Conservation (phyloP, 2,888 invertebrate genomes). For the Amphimallon solstitiale region DNA sequence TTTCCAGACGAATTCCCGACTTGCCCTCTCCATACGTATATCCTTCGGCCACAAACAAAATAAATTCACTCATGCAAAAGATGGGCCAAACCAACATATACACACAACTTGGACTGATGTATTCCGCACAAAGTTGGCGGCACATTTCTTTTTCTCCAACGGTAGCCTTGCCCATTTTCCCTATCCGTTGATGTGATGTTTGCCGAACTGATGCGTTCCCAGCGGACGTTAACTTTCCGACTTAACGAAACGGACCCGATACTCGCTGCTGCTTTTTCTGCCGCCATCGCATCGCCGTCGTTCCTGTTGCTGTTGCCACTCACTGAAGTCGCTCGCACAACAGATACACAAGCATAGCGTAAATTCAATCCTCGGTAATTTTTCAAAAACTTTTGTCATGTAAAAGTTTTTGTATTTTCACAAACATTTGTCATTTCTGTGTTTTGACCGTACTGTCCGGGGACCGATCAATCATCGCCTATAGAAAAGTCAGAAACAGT, state of each 20-base stretch:
- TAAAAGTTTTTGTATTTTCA: conserved; percentile 58
- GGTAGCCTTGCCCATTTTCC: conserved; percentile 53
- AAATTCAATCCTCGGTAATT: conserved; percentile 61
- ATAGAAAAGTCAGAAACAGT: conserved; percentile 42
- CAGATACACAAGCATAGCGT: conserved; percentile 45
- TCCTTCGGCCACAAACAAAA: conserved; percentile 57
- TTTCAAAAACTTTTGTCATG: conserved; percentile 61
- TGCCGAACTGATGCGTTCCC: conserved; percentile 60
- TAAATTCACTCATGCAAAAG: conserved; percentile 61
- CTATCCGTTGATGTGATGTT: conserved; percentile 58
- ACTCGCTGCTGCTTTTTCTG: conserved; percentile 43
- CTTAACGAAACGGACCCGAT: conserved; percentile 54
- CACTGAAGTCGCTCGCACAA: conserved; percentile 23
- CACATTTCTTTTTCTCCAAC: conserved; percentile 36
- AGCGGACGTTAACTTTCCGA: conserved; percentile 56
- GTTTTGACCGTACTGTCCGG: conserved; percentile 58
- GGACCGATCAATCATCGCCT: conserved; percentile 58
- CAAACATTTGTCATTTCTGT: conserved; percentile 61
- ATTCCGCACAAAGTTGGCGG: conserved; percentile 41
- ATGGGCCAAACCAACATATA: conserved; percentile 51
- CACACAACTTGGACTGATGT: conserved; percentile 44
- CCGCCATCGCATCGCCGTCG: conserved; percentile 44
- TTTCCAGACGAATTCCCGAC: conserved; percentile 49
- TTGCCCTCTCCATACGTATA: conserved; percentile 48
- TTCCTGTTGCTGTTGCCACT: conserved; percentile 38